Evolutionary conservation across 2,113 vertebrate species (phyloP).

Genomic region (Rattus norvegicus): DNA sequence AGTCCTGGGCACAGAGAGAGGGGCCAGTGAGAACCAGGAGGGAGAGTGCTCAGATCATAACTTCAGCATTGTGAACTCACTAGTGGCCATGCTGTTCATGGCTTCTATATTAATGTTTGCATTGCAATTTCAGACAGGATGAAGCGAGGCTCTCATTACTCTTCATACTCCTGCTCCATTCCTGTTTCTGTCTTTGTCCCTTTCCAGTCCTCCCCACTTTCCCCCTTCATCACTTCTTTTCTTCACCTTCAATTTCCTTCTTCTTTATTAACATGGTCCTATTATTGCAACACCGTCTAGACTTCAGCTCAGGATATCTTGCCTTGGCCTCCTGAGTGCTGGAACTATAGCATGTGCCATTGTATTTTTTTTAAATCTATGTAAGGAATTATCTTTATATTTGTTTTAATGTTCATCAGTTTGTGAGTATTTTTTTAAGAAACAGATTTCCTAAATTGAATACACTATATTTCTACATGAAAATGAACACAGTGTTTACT

Average conservation of each 20-base stretch:
- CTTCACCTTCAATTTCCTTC: neutral
- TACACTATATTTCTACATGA: neutral
- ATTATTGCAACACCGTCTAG: neutral
- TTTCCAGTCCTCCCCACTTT: no score
- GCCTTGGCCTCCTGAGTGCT: neutral
- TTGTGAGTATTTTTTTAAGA: neutral
- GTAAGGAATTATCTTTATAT: slow-evolving; percentile 11
- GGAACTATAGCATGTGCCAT: neutral
- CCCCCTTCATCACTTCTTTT: no score
- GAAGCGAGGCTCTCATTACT: neutral
- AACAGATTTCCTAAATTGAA: neutral
- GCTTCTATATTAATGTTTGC: neutral
- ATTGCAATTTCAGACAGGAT: neutral
- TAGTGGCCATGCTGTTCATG: neutral
- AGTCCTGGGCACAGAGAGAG: slow-evolving; percentile 88
- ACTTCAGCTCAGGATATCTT: neutral
- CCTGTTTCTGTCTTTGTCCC: neutral
- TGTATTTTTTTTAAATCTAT: neutral
- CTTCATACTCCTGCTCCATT: no score
- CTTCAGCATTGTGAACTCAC: neutral
- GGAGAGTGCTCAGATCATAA: neutral
- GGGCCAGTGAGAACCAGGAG: slow-evolving; percentile 37
- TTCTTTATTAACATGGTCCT: neutral
- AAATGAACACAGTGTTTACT: neutral
- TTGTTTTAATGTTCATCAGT: neutral